Evolutionary conservation across 2,888 invertebrate species (phyloP), one percentile per base, ranked within the genome.

Genomic region (Euproctis similis): DNA sequence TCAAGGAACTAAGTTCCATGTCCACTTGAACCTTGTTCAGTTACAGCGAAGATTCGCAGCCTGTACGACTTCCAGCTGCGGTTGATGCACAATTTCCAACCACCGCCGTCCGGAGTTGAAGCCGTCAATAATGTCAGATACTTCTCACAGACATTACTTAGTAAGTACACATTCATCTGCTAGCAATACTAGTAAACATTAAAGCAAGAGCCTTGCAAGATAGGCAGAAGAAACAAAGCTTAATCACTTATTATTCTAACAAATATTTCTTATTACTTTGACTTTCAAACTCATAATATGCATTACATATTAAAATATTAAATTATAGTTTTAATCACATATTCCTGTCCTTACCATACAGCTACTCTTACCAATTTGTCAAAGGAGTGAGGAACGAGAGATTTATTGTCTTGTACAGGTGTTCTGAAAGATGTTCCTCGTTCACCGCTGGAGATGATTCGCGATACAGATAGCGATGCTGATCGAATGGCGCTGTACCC

Each of bases 111-210:
- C 36, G 98, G 98, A 42, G 88, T 92, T 39, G 99, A 99, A 77
- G 95, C 99, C 74, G 96, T 97, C 42, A 97, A 96, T 81, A 98
- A 97, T 32, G 90, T 99, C 63, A 97, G 98, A 75, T 98, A 97
- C 84, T 98, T 99, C 86, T 96, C 97, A 24, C 97, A 97, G 85
- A 97, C 97, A 21, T 87, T 99, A 41, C 87, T 98, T 51, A 95
- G 98, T 98, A 87, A 89, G 91, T 88, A 41, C 5, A 16, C 14
- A 4, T 14, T n/a, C n/a, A n/a, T n/a, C n/a, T n/a, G n/a, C n/a
- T n/a, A n/a, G n/a, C n/a, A n/a, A n/a, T n/a, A n/a, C n/a, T n/a
- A n/a, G n/a, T n/a, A n/a, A n/a, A n/a, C n/a, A n/a, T n/a, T n/a
- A n/a, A n/a, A n/a, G n/a, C n/a, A n/a, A n/a, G n/a, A n/a, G n/a